Conservation (phyloP, 2,797 vertebrate genomes). For the Platalea minor region DNA sequence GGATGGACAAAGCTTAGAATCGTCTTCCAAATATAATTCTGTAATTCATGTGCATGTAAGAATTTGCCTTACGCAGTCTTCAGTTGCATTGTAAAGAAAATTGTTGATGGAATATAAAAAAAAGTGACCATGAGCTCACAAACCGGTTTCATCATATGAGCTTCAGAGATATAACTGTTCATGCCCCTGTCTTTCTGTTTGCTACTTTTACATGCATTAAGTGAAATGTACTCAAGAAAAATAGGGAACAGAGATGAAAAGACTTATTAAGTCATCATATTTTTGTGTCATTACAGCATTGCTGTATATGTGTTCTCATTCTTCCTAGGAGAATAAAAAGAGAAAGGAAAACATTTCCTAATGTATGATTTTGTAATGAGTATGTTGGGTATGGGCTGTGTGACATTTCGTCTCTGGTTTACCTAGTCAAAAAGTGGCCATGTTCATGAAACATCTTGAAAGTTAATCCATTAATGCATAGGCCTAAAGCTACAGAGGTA, state of each 20-base stretch:
- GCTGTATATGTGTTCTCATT: background rate
- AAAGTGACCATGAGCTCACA: background rate
- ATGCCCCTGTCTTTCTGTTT: background rate
- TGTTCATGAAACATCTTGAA: background rate
- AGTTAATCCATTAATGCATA: background rate
- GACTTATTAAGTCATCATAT: background rate
- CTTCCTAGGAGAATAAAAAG: background rate
- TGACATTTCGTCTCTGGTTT: conserved; percentile 16
- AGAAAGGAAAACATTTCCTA: conserved; percentile 7
- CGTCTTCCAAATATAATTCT: conserved; percentile 20
- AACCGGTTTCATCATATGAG: background rate
- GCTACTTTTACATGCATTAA: background rate
- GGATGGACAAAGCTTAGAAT: background rate
- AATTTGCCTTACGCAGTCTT: conserved; percentile 46
- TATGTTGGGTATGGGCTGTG: background rate
- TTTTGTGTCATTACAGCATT: background rate
- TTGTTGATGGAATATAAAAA: conserved; percentile 37
- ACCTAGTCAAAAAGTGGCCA: background rate
- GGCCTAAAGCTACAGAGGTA: background rate
- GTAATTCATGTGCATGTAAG: background rate
- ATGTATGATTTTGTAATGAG: background rate
- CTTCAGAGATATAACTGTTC: background rate
- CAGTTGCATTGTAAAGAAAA: conserved; percentile 30
- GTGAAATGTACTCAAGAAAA: background rate
- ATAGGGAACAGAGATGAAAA: background rate